phyloP scores from a whole-genome alignment of 1,140 invertebrate genomes.

The Temnothorax longispinosus region DNA sequence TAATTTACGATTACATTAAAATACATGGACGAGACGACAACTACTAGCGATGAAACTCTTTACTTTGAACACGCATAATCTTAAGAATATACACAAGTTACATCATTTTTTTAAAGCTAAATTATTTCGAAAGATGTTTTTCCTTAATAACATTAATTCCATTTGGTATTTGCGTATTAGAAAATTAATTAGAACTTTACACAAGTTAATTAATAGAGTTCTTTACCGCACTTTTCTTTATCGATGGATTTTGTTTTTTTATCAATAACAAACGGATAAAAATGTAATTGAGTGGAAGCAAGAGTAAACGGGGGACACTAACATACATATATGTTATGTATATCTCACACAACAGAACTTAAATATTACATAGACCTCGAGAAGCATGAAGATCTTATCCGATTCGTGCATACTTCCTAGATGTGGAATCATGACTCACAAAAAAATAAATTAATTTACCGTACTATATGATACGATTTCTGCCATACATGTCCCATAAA shows the following conservation, averaged over 20 bases:
- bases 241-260: not conserved
- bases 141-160: not conserved
- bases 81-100: not conserved
- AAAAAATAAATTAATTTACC: constrained; percentile 39
- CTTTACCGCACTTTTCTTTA: not conserved
- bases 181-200: not conserved
- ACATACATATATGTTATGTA: constrained; percentile 16
- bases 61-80: not conserved
- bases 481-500: not conserved
- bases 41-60: constrained; percentile 5
- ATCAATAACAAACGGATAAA: not conserved
- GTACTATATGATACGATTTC: not conserved
- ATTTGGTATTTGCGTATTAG: constrained; percentile 13
- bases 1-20: constrained; percentile 31
- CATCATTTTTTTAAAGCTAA: not conserved
- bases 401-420: not conserved
- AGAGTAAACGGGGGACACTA: not conserved
- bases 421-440: not conserved
- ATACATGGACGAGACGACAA: constrained; percentile 11
- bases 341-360: not conserved
- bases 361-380: constrained; percentile 10
- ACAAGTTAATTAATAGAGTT: not conserved
- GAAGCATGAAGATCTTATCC: not conserved
- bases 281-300: not conserved
- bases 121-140: constrained; percentile 12